Evolutionary conservation across 2,888 invertebrate genomes (phyloP), one percentile per base, ranked within the genome.

Genomic region (Drosophila kuntzei): DNA sequence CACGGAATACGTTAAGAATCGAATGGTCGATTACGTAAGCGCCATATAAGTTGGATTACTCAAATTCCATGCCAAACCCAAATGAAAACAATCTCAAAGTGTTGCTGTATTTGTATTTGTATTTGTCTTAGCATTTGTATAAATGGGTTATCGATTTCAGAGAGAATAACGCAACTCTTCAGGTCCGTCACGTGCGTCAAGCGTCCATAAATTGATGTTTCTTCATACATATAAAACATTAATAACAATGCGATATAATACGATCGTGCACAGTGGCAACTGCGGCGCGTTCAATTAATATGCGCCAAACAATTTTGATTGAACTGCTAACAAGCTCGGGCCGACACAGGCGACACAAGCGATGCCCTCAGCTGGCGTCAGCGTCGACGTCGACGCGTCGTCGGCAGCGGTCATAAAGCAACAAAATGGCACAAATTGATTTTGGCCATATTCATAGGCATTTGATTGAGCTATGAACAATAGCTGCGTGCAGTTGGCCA

Each of bases 141-240:
- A 20, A 20, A 29, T 41, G 27, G 11, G 12, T 20, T 57, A 22
- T 8, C 12, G 18, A 51, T 65, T 39, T 25, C 12, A 20, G 14
- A 18, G 32, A 36, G n/a, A 14, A 27, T 27, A 44, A 32, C 43
- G 22, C 20, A 34, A 49, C 66, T 70, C 70, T 68, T 66, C 55
- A 82, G 14, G 65, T 82, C 14, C 47, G 62, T 82, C 85, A 87
- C 85, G 85, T 85, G 80, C 85, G 39, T 63, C 65, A 69, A 85
- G 80, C 79, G 73, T 69, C 79, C 82, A 85, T 87, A 79, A 85
- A 85, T 72, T 78, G 72, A 80, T 75, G 76, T 70, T 76, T 74
- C 25, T 51, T 53, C 63, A 59, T 41, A 57, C 20, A 27, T 32
- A 41, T 44, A 53, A 60, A 62, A 57, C 66, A 80, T 61, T 77